A percentile compares a stretch with the other conserved stretches of the same genome.
phyloP scores from a whole-genome alignment of 2,113 vertebrate species.

The Cryptomyrus ogoouensis region DNA sequence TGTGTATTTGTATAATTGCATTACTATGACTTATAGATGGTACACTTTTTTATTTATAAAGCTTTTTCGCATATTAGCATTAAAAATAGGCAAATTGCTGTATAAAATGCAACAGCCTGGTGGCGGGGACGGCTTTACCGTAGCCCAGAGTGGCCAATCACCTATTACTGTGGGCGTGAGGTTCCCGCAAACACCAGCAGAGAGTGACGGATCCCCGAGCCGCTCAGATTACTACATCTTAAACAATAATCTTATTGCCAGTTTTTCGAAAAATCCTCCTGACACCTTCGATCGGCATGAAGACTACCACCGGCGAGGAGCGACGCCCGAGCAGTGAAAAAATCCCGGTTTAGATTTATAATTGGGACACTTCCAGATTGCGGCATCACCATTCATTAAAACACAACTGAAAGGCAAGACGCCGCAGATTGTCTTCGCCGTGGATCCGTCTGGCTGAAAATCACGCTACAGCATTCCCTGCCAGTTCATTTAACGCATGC shows the following conservation, averaged over 20 bases:
- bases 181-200: background rate
- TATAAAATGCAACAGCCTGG: background rate
- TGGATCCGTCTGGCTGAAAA: background rate
- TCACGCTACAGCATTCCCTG: background rate
- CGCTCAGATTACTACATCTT: background rate
- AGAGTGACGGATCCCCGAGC: background rate
- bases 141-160: conserved; percentile 9
- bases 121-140: background rate
- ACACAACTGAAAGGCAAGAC: background rate
- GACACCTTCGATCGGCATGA: background rate
- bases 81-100: background rate
- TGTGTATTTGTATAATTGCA: background rate
- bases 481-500: background rate
- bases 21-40: background rate
- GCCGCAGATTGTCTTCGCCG: background rate
- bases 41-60: background rate
- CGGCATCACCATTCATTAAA: background rate
- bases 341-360: background rate
- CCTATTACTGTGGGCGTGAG: conserved; percentile 2
- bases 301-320: background rate
- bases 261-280: background rate
- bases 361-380: background rate
- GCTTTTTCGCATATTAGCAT: background rate
- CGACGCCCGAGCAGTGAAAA: background rate
- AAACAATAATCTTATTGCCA: background rate